Conservation (phyloP, 2,113 vertebrate species). For the Lepisosteus oculatus region DNA sequence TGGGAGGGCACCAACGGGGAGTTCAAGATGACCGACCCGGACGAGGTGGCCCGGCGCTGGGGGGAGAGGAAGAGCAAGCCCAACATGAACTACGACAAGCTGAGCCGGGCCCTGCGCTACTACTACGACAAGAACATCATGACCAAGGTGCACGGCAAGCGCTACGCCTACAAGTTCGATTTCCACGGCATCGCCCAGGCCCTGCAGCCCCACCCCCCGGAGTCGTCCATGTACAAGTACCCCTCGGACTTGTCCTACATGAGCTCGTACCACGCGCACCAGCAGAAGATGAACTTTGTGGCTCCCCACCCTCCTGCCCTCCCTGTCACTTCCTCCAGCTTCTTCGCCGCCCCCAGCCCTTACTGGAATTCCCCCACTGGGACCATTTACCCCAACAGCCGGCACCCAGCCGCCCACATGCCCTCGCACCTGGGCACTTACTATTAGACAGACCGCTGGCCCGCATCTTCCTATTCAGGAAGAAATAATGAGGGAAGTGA, state of each 20-base stretch:
- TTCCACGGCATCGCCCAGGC: conserved; percentile 89
- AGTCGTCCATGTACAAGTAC: conserved; percentile 84
- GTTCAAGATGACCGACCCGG: conserved; percentile 86
- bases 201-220: conserved; percentile 80
- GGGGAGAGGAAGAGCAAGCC: conserved; percentile 83
- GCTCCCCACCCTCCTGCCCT: conserved; percentile 75
- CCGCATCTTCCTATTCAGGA: conserved; percentile 5
- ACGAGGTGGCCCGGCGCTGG: conserved; percentile 85
- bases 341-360: conserved; percentile 74
- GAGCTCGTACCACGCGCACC: conserved; percentile 80
- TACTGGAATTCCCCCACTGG: conserved; percentile 87
- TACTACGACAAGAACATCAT: conserved; percentile 92
- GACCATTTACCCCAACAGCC: conserved; percentile 75
- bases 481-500: conserved; percentile 13
- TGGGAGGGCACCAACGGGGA: conserved; percentile 87
- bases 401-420: conserved; percentile 81
- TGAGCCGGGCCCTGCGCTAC: conserved; percentile 83
- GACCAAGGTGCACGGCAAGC: conserved; percentile 88
- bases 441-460: conserved; percentile 62
- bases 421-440: conserved; percentile 83
- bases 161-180: conserved; percentile 88
- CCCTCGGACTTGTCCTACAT: conserved; percentile 82
- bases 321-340: conserved; percentile 78
- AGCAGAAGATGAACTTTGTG: conserved; percentile 88
- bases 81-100: conserved; percentile 90